phyloP scores from a whole-genome alignment of 2,113 vertebrate species.

The Amblyornis subalaris region DNA sequence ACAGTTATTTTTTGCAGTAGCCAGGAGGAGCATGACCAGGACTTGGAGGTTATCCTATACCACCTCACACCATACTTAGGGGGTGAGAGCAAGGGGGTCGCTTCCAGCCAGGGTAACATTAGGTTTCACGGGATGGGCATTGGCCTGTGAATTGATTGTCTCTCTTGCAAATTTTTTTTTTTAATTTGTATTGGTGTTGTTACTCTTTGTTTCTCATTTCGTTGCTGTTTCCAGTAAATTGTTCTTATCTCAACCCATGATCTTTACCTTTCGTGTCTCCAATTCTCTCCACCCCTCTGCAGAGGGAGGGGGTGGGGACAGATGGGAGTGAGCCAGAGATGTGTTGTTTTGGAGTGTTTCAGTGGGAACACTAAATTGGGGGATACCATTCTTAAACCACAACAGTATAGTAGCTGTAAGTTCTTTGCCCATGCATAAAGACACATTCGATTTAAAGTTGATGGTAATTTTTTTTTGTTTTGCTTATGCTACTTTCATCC shows the following conservation, averaged over 20 bases:
- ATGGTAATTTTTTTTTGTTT: neutral
- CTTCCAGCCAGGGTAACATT: fast-evolving
- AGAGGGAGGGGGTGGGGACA: neutral
- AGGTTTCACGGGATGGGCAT: fast-evolving
- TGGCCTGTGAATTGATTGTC: too few species aligned
- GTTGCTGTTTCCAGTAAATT: neutral
- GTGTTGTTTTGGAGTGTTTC: neutral
- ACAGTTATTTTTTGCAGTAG: neutral
- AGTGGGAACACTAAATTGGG: fast-evolving
- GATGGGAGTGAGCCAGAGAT: neutral
- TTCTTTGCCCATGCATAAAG: neutral
- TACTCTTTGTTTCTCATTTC: neutral
- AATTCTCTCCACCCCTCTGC: neutral
- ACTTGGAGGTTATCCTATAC: fast-evolving
- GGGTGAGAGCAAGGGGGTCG: fast-evolving
- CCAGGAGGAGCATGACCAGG: too few species aligned
- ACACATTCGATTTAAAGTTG: neutral
- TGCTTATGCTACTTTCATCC: neutral
- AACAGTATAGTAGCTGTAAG: neutral
- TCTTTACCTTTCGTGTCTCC: neutral
- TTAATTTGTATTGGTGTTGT: too few species aligned
- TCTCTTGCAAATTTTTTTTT: neutral
- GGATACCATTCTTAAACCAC: neutral
- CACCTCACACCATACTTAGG: fast-evolving
- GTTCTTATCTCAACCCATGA: neutral